These are phyloP conservation scores for Leptobrachium leishanense DNA, from an alignment of 2,113 vertebrate species.

Conservation along the genomic window DNA sequence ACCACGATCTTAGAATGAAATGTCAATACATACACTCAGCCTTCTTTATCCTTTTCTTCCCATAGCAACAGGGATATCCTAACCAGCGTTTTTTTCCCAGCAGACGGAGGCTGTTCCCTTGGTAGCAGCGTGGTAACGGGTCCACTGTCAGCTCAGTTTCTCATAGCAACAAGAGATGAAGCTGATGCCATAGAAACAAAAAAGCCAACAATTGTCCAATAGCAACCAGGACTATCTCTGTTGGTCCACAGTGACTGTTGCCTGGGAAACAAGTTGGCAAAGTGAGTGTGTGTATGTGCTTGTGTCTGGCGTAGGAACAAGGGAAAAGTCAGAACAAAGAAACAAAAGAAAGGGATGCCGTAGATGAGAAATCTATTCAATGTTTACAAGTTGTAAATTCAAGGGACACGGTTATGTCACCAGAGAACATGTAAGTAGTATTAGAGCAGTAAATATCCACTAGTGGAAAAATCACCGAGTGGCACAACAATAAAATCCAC, in stretches of 20 bases:
- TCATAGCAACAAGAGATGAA: conserved; percentile 45
- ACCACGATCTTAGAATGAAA: no score
- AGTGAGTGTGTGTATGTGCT: conserved; percentile 10
- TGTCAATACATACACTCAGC: background rate
- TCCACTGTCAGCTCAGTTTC: conserved; percentile 56
- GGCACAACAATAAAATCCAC: no score
- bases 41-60: background rate
- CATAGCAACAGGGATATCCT: conserved; percentile 4
- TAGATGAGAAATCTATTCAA: background rate
- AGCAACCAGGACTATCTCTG: conserved; percentile 53
- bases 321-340: conserved; percentile 38
- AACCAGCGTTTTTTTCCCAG: background rate
- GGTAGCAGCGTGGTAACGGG: conserved; percentile 60
- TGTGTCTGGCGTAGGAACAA: conserved; percentile 10
- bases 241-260: conserved; percentile 61
- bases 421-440: no score
- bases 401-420: no score
- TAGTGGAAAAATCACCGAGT: no score
- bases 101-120: conserved; percentile 51
- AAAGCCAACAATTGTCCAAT: conserved; percentile 55
- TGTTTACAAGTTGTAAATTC: no score
- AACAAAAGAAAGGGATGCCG: conserved; percentile 18
- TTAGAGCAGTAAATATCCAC: no score
- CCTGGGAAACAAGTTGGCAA: conserved; percentile 66
- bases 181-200: conserved; percentile 57